phyloP scores from a whole-genome alignment of 2,888 invertebrate species.

The Tenthredo notha region DNA sequence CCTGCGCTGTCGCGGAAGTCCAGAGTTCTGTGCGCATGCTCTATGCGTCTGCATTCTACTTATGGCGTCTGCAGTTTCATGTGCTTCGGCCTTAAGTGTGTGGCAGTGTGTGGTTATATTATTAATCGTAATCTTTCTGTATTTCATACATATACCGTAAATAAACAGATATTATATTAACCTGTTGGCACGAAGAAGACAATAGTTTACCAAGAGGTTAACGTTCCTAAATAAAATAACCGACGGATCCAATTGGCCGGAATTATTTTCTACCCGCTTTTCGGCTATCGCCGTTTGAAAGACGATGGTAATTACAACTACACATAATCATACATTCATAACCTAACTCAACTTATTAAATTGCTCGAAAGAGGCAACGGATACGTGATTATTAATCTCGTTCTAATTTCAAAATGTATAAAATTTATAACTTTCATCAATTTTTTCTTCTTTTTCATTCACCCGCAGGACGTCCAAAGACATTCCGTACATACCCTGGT shows the following conservation, averaged over 20 bases:
- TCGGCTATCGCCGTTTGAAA: neutral
- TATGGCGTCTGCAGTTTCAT: neutral
- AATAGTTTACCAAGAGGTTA: neutral
- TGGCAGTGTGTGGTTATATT: conserved; percentile 39
- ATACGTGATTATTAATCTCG: too few species aligned
- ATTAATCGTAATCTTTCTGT: neutral
- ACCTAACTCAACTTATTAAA: neutral
- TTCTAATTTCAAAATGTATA: neutral
- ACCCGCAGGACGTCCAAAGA: conserved; percentile 90
- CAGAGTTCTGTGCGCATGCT: too few species aligned
- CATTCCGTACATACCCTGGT: conserved; percentile 98
- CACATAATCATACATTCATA: neutral
- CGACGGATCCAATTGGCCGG: neutral
- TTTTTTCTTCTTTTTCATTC: neutral
- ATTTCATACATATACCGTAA: neutral
- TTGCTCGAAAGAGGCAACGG: neutral
- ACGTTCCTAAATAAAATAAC: neutral
- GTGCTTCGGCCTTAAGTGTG: neutral
- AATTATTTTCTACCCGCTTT: neutral
- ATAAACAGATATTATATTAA: neutral
- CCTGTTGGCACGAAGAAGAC: neutral
- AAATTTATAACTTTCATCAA: neutral
- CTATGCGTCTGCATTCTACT: too few species aligned
- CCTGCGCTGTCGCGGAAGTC: too few species aligned
- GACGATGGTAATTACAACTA: neutral